Conservation (phyloP, 2,797 vertebrate species). For the Phataginus tetradactyla region DNA sequence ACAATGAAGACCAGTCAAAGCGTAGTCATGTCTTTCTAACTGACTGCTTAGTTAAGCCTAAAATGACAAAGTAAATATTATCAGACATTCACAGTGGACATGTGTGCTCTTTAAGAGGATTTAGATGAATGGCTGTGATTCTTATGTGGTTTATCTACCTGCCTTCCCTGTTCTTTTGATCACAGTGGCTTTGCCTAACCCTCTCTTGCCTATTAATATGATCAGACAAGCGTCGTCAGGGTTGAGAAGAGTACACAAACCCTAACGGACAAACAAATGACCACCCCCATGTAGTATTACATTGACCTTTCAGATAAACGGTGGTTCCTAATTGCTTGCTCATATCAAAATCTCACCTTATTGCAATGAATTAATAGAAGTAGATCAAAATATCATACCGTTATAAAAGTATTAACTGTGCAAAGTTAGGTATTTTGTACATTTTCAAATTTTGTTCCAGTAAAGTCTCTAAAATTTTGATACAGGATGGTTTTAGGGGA, state of each 20-base stretch:
- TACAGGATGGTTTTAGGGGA: neutral
- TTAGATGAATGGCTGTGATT: neutral
- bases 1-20: conserved; percentile 70
- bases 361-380: neutral
- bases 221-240: neutral
- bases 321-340: neutral
- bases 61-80: conserved; percentile 70
- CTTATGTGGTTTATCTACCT: neutral
- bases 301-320: neutral
- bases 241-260: neutral
- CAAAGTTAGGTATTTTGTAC: neutral
- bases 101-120: neutral
- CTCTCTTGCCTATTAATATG: neutral
- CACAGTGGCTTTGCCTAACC: neutral
- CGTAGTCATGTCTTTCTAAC: conserved; percentile 68
- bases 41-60: conserved; percentile 69
- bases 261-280: neutral
- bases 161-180: neutral
- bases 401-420: neutral
- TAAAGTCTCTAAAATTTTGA: neutral
- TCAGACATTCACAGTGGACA: conserved; percentile 37
- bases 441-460: conserved; percentile 48
- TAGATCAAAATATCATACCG: neutral
- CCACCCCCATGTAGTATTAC: neutral
- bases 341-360: neutral